Percentiles rank a stretch among this genome's conserved stretches.
Evolutionary conservation across 2,888 invertebrate genomes (phyloP).

Genomic region (Lysandra coridon): DNA sequence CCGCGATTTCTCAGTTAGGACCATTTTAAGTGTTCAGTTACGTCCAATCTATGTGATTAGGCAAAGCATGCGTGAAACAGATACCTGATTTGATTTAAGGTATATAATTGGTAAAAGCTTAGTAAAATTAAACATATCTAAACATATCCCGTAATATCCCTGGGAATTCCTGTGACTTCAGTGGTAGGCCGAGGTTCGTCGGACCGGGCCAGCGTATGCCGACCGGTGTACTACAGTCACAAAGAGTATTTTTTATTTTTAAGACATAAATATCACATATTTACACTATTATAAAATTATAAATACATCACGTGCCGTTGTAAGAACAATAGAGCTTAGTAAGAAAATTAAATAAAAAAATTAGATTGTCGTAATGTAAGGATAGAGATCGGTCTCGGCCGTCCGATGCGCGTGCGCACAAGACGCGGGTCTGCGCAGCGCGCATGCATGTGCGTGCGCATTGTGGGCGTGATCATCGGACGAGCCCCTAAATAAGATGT

Average conservation of each 20-base stretch:
- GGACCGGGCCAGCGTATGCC: not conserved
- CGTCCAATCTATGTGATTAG: constrained; percentile 76
- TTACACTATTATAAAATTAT: constrained; percentile 76
- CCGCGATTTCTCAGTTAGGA: constrained; percentile 58
- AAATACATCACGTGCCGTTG: constrained; percentile 74
- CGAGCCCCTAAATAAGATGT: constrained; percentile 66
- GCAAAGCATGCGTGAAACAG: constrained; percentile 74
- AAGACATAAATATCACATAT: constrained; percentile 71
- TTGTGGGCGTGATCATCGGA: constrained; percentile 5
- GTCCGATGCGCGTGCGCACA: constrained; percentile 1
- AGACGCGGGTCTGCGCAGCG: not conserved
- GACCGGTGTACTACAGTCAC: constrained; percentile 54
- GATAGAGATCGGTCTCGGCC: constrained; percentile 64
- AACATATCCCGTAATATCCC: constrained; percentile 9
- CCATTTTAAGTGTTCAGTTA: constrained; percentile 75
- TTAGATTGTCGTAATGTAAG: constrained; percentile 73
- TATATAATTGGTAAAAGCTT: constrained; percentile 31
- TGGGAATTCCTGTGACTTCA: constrained; percentile 29
- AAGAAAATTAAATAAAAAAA: constrained; percentile 72
- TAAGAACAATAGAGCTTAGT: constrained; percentile 79
- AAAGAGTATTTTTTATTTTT: constrained; percentile 54
- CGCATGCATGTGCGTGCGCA: not conserved
- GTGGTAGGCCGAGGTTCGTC: constrained; percentile 25
- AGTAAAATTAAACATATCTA: constrained; percentile 32
- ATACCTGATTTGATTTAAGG: constrained; percentile 60